phyloP scores from a whole-genome alignment of 2,797 vertebrate species.

The Aplochiton taeniatus region DNA sequence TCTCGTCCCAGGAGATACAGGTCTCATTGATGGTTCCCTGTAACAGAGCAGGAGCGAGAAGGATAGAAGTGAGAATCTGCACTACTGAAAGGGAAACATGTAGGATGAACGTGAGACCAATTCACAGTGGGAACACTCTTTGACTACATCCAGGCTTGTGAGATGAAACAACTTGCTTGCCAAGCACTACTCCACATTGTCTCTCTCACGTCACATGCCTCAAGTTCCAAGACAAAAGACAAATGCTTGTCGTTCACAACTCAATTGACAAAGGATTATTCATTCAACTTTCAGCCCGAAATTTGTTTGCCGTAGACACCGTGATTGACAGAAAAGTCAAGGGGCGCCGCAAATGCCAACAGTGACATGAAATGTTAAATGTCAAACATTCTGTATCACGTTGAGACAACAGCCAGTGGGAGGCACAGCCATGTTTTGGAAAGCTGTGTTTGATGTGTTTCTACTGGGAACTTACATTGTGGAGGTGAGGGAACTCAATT shows the following conservation, averaged over 20 bases:
- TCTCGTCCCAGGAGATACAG: constrained; percentile 95
- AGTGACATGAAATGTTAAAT: constrained; percentile 46
- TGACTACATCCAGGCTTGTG: constrained; percentile 46
- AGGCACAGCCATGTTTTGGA: constrained; percentile 28
- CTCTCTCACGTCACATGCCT: constrained; percentile 12
- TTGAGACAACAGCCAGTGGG: constrained; percentile 53
- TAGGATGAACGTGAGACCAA: constrained; percentile 14
- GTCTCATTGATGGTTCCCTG: constrained; percentile 97
- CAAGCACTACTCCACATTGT: constrained; percentile 47
- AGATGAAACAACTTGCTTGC: constrained; percentile 61
- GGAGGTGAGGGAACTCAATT: constrained; percentile 94
- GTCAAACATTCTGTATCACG: constrained; percentile 53
- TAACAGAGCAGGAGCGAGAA: constrained; percentile 52
- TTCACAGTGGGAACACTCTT: constrained; percentile 14
- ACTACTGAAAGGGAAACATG: constrained; percentile 38
- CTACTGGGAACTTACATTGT: constrained; percentile 85
- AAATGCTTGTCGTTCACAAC: constrained; percentile 23
- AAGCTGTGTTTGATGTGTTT: constrained; percentile 35
- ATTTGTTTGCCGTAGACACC: constrained; percentile 43
- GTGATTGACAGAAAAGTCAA: constrained; percentile 55
- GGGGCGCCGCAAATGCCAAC: constrained; percentile 67
- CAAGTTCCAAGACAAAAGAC: constrained; percentile 46
- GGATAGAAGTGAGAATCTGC: constrained; percentile 45
- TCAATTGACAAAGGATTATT: constrained; percentile 40
- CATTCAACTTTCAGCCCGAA: constrained; percentile 11